Evolutionary conservation across 1,140 invertebrate genomes (phyloP).

Genomic region (Laupala kohalensis): DNA sequence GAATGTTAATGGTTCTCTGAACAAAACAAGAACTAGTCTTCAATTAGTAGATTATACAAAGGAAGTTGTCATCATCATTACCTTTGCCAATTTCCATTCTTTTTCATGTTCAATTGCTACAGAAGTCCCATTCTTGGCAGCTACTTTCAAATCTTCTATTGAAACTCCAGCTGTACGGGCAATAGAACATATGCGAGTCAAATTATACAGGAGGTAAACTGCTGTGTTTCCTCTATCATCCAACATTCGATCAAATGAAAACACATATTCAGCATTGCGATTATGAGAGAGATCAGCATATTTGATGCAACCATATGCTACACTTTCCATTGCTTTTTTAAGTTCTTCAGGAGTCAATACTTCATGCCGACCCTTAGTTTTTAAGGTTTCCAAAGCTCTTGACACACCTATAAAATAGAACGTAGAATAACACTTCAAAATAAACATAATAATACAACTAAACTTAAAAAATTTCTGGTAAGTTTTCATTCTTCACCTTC

Average conservation of each 20-base stretch:
- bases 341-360: conserved; percentile 75
- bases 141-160: conserved; percentile 39
- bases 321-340: conserved; percentile 67
- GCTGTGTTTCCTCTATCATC: conserved; percentile 98
- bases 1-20: neutral
- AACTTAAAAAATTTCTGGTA: neutral
- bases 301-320: conserved; percentile 98
- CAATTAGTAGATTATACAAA: neutral
- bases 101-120: conserved; percentile 74
- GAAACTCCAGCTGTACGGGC: conserved; percentile 61
- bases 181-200: conserved; percentile 88
- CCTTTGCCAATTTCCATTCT: conserved; percentile 91
- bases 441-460: neutral
- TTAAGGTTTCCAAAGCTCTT: conserved; percentile 69
- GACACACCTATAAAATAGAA: conserved; percentile 46
- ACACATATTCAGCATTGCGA: conserved; percentile 88
- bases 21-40: too few relatives aligned
- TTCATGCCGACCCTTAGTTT: conserved; percentile 83
- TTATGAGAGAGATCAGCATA: conserved; percentile 95
- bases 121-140: conserved; percentile 36
- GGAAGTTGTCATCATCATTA: too few relatives aligned
- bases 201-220: conserved; percentile 91
- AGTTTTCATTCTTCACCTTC: conserved; percentile 68
- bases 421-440: neutral
- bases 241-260: conserved; percentile 99